Percentiles rank a stretch among this genome's conserved stretches.
Evolutionary conservation across 1,140 invertebrate genomes (phyloP).

Genomic region (Metopolophium dirhodum): DNA sequence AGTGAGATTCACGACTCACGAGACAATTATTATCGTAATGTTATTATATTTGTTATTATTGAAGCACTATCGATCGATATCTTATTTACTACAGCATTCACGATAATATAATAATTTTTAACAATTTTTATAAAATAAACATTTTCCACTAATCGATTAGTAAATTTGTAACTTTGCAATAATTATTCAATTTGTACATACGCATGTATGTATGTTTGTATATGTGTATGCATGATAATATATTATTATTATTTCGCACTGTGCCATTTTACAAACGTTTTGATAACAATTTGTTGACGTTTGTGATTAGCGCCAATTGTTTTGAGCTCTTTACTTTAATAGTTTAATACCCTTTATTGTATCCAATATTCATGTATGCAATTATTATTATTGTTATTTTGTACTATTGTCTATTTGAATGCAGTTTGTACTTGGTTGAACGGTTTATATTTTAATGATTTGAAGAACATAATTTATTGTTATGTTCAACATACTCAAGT

Average conservation of each 20-base stretch:
- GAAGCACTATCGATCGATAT: not conserved
- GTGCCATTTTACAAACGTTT: conserved; percentile 6
- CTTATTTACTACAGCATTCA: not conserved
- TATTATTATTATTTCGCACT: too few species aligned
- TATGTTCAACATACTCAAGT: conserved; percentile 31
- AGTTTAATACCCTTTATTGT: too few species aligned
- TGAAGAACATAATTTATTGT: not conserved
- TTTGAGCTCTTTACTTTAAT: not conserved
- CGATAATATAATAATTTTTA: too few species aligned
- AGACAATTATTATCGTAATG: not conserved
- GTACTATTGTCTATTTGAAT: not conserved
- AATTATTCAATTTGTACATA: too few species aligned
- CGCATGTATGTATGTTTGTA: too few species aligned
- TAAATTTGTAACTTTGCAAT: too few species aligned
- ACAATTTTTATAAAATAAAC: too few species aligned
- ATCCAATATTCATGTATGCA: not conserved
- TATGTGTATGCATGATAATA: too few species aligned
- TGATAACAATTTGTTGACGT: conserved; percentile 48
- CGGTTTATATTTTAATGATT: not conserved
- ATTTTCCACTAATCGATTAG: too few species aligned
- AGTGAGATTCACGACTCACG: not conserved
- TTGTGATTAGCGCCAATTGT: conserved; percentile 50
- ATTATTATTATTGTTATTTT: not conserved
- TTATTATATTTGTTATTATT: not conserved
- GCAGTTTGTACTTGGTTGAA: not conserved